A percentile compares a stretch with the other conserved stretches of the same genome.
Conservation (phyloP, 2,888 invertebrate genomes). For the Tenthredo distinguenda region DNA sequence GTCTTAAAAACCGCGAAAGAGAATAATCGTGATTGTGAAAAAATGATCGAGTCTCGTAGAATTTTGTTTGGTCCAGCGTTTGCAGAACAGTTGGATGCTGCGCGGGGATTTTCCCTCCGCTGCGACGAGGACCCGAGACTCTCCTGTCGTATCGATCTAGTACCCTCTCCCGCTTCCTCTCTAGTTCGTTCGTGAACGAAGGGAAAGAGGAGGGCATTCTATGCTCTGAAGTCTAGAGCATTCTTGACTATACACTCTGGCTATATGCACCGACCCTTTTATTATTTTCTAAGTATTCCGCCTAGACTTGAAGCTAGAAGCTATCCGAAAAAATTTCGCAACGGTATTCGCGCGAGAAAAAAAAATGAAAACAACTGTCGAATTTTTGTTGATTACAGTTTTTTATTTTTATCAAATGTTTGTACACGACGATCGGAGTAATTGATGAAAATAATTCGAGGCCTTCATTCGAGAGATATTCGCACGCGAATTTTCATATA, state of each 20-base stretch:
- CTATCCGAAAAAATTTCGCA: background rate
- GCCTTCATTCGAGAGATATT: background rate
- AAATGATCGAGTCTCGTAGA: background rate
- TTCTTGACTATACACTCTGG: constrained; percentile 41
- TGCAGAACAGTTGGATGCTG: constrained; percentile 43
- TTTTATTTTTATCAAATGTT: background rate
- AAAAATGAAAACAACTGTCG: background rate
- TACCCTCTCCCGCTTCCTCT: constrained; percentile 25
- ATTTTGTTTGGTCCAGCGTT: constrained; percentile 32
- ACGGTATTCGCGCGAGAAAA: background rate
- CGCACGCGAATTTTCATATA: background rate
- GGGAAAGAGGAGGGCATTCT: constrained; percentile 42
- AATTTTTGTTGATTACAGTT: background rate
- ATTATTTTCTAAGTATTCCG: constrained; percentile 43
- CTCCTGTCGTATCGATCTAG: constrained; percentile 44
- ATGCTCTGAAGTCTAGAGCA: constrained; percentile 39
- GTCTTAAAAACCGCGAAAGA: background rate
- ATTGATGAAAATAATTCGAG: background rate
- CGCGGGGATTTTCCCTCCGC: constrained; percentile 29
- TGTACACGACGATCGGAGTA: background rate
- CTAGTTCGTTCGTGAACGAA: background rate
- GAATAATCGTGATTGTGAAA: background rate
- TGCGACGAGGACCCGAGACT: constrained; percentile 29
- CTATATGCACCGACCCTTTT: constrained; percentile 35
- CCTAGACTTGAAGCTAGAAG: background rate